phyloP scores from a whole-genome alignment of 1,140 invertebrate species.

The Proctacanthus coquilletti region DNA sequence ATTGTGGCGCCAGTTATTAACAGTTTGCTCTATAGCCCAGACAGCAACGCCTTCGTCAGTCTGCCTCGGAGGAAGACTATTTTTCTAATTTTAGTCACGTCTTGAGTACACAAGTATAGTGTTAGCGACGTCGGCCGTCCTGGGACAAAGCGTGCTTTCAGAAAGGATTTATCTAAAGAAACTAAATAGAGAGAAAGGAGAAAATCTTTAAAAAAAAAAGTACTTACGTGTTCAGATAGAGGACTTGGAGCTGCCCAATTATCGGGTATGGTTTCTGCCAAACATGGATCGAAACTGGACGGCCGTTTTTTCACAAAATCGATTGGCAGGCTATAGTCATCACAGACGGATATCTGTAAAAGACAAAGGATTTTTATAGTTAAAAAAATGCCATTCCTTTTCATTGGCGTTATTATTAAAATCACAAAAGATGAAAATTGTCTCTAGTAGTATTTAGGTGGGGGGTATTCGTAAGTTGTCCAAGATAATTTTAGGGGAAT shows the following conservation, averaged over 20 bases:
- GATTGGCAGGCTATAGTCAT: slow-evolving; percentile 63
- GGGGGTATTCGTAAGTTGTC: not conserved
- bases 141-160: too few relatives aligned
- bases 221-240: slow-evolving; percentile 43
- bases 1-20: too few relatives aligned
- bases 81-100: too few relatives aligned
- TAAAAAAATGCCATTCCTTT: not conserved
- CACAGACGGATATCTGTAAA: slow-evolving; percentile 58
- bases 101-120: too few relatives aligned
- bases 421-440: not conserved
- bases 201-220: too few relatives aligned
- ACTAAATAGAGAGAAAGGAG: too few relatives aligned
- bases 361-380: not conserved
- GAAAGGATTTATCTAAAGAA: too few relatives aligned
- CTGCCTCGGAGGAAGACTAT: too few relatives aligned
- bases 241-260: slow-evolving; percentile 39
- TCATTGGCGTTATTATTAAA: not conserved
- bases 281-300: slow-evolving; percentile 39
- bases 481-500: too few relatives aligned
- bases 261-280: slow-evolving; percentile 34
- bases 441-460: not conserved
- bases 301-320: slow-evolving; percentile 55
- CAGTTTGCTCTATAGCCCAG: too few relatives aligned
- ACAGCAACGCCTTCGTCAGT: too few relatives aligned
- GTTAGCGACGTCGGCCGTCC: too few relatives aligned